Conservation (phyloP, 2,113 vertebrate genomes). For the Tinamus guttatus region DNA sequence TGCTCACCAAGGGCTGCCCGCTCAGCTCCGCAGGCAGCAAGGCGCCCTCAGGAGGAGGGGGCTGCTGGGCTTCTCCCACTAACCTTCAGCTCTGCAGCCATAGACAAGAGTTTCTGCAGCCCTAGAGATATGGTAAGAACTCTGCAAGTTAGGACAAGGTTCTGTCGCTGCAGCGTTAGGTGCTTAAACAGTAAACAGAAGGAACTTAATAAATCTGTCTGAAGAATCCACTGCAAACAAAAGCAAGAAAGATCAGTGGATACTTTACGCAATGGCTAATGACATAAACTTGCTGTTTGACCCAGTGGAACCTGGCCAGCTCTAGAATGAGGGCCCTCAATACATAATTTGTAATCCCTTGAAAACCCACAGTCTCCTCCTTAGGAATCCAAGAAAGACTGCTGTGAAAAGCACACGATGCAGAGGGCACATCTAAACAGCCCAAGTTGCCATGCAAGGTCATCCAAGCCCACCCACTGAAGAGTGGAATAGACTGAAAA, state of each 20-base stretch:
- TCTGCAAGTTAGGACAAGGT: neutral
- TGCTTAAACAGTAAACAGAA: neutral
- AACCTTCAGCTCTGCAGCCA: neutral
- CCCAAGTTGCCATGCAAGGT: neutral
- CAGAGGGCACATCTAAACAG: neutral
- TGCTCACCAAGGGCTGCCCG: neutral
- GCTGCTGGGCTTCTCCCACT: neutral
- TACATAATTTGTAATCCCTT: neutral
- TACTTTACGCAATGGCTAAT: neutral
- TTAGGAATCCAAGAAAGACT: neutral
- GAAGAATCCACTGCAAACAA: neutral
- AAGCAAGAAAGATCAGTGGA: neutral
- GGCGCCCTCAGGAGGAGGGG: neutral
- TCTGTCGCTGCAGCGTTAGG: neutral
- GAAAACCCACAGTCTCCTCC: neutral
- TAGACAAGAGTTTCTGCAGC: neutral
- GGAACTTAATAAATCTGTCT: neutral
- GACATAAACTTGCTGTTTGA: neutral
- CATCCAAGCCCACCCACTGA: fast-evolving
- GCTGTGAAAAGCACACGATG: neutral
- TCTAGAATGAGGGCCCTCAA: neutral
- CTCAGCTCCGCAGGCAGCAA: neutral
- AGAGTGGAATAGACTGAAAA: neutral
- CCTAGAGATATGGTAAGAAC: neutral
- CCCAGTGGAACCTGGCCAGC: neutral